Evolutionary conservation across 2,797 vertebrate species (phyloP), one percentile per base, ranked within the genome.

Genomic region (Glossophaga mutica): DNA sequence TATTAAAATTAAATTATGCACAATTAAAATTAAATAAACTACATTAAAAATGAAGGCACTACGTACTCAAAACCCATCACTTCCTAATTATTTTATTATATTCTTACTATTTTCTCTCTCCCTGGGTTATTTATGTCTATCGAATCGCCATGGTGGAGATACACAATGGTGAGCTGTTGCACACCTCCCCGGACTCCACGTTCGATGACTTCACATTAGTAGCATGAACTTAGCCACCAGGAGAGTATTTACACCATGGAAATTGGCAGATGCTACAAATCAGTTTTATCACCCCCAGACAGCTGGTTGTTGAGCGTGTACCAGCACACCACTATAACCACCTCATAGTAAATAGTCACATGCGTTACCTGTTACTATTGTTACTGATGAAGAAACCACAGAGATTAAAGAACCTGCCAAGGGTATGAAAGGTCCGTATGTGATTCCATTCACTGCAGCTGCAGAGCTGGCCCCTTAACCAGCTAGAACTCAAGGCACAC

Each of bases 281-380:
- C 9, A 4, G 19, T 34, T 10, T 18, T 12, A 18, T 18, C 29
- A n/a, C 21, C 15, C 32, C 29, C 34, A 18, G 70, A 55, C 19
- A 62, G 59, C 57, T 2, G 1, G n/a, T 6, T 26, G 18, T n/a
- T 21, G 7, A n/a, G 52, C 2, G 2, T 4, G 34, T 12, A 11
- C 42, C 32, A 29, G 44, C 24, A 22, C 22, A 8, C 9, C 19
- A 5, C 9, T 37, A 2, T 0, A 0, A 9, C 34, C 1, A 19
- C 22, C 50, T 18, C 14, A 1, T 4, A 3, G 65, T 0, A 9
- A 16, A 21, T 11, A 0, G 2, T 15, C 65, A 19, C 0, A 9
- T 1, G 48, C 1, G 0, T 11, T 52, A 4, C 19, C 44, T 8
- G 2, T 5, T 10, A 15, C 4, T 6, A 10, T 9, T 50, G 9